These are phyloP conservation scores for Nephrotoma flavescens DNA, from an alignment of 2,888 invertebrate species.

Conservation along the genomic window DNA sequence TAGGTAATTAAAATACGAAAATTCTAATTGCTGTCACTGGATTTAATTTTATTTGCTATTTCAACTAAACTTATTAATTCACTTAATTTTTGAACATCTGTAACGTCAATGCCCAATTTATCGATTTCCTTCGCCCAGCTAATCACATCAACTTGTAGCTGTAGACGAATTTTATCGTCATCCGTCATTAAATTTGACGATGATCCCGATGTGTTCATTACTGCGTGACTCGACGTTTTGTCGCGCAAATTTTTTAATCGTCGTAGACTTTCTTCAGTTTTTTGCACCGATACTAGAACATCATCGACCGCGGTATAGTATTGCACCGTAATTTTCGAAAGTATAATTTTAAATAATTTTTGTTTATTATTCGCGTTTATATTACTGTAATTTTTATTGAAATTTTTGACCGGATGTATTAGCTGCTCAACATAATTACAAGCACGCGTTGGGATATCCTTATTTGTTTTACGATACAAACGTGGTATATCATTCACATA, in stretches of 20 bases:
- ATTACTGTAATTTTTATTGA: conserved; percentile 36
- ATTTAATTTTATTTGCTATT: conserved; percentile 39
- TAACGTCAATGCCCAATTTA: conserved; percentile 37
- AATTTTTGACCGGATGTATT: conserved; percentile 36
- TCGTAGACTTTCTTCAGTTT: conserved; percentile 87
- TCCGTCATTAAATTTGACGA: conserved; percentile 51
- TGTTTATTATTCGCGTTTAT: conserved; percentile 25
- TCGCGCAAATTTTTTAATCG: conserved; percentile 75
- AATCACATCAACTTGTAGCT: conserved; percentile 73
- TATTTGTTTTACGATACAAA: conserved; percentile 80
- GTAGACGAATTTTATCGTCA: conserved; percentile 87
- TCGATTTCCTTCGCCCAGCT: conserved; percentile 51
- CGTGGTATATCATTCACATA: conserved; percentile 89
- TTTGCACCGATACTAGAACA: conserved; percentile 83
- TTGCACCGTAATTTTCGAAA: conserved; percentile 5
- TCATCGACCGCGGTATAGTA: conserved; percentile 66
- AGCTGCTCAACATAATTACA: conserved; percentile 64
- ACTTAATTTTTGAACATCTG: conserved; percentile 41
- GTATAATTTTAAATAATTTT: neutral
- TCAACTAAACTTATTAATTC: conserved; percentile 47
- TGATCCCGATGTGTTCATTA: conserved; percentile 18
- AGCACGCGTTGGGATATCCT: conserved; percentile 66
- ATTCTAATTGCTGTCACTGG: neutral
- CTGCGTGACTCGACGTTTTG: conserved; percentile 24
- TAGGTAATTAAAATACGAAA: neutral